These are phyloP conservation scores for honey bee (Apis mellifera) DNA, from an alignment of 1,140 invertebrate species.

Conservation along the genomic window DNA sequence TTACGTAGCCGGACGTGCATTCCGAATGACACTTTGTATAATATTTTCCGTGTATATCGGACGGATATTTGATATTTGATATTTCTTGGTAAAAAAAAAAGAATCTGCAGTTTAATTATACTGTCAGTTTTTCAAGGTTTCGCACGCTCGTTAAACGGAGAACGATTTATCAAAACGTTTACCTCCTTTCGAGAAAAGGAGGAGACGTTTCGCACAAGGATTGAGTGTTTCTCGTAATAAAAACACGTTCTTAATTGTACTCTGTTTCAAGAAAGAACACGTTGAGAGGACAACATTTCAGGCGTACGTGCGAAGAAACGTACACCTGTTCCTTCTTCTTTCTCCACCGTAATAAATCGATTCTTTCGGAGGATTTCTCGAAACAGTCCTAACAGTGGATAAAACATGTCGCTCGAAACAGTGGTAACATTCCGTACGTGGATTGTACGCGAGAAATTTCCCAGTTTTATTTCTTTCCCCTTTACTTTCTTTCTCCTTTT, in stretches of 20 bases:
- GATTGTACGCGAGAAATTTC: neutral
- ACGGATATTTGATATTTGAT: no score
- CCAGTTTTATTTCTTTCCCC: neutral
- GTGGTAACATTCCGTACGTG: neutral
- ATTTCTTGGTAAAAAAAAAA: no score
- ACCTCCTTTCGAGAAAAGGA: neutral
- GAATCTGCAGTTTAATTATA: no score
- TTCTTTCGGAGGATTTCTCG: neutral
- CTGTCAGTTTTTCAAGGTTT: no score
- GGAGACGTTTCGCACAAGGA: neutral
- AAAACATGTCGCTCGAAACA: neutral
- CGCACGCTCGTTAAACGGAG: no score
- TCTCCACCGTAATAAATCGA: neutral
- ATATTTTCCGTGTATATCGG: no score
- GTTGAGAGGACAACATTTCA: neutral
- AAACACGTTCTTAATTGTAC: slow-evolving; percentile 6
- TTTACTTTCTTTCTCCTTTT: neutral
- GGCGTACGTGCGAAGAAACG: neutral
- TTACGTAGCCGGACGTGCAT: no score
- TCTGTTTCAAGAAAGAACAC: neutral
- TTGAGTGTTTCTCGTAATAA: neutral
- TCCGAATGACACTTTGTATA: no score
- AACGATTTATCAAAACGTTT: neutral
- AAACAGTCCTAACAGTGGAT: neutral
- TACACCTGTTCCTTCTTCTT: neutral